Evolutionary conservation across 2,888 invertebrate genomes (phyloP), one percentile per base, ranked within the genome.

Genomic region (Oligia latruncula): DNA sequence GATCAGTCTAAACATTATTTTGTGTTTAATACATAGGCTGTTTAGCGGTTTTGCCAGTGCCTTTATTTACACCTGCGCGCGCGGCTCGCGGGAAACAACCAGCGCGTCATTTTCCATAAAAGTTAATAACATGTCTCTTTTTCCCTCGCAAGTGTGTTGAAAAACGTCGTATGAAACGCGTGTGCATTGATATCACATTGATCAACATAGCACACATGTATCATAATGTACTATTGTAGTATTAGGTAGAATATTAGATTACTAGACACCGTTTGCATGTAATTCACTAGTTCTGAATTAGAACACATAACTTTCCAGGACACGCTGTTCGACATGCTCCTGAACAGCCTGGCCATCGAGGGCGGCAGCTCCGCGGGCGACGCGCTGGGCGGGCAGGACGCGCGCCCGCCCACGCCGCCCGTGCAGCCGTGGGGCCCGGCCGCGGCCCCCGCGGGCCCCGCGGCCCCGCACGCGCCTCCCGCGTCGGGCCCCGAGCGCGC

Each of bases 241-340:
- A 29, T 62, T 64, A 3, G 49, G 17, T 80, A n/a, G 35, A 55
- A 68, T 58, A 52, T 75, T 17, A 70, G 3, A 60, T 73, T 66
- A 60, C n/a, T 8, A 60, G 5, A n/a, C 43, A 62, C 13, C 0
- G 6, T 52, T 76, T 58, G 11, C 49, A 46, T 58, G n/a, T 75
- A 55, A 46, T 46, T 29, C 17, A 55, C 52, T 55, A 8, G 58
- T 70, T 64, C 3, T 29, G 29, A 29, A 29, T 29, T 29, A 29
- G 1, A 29, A 29, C 29, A 29, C 6, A 3, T 67, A 17, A 23
- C 1, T n/a, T 88, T 81, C 2, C 93, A 97, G 96, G 96, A 96
- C 87, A 95, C 95, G 35, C 91, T 97, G 55, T 96, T 97, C 92
- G 96, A 96, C 90, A 95, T 96, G 93, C 91, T 96, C 55, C 91